phyloP scores from a whole-genome alignment of 2,888 invertebrate genomes.

The Sepioteuthis lessoniana region DNA sequence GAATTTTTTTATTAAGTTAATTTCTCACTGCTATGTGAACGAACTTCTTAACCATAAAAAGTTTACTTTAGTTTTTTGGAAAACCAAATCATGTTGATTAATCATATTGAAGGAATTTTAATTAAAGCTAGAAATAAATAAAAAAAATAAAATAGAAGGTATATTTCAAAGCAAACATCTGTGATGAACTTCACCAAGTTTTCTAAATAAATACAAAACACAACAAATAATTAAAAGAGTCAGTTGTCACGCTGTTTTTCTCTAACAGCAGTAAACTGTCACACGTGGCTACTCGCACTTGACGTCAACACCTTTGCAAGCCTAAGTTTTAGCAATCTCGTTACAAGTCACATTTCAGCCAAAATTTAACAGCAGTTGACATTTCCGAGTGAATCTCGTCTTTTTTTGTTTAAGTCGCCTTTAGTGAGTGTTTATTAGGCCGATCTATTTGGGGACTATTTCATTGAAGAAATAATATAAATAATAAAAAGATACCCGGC shows the following conservation, averaged over 20 bases:
- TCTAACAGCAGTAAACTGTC: neutral
- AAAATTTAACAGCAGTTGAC: neutral
- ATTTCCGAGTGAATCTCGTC: neutral
- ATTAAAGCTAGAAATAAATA: neutral
- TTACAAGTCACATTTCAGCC: neutral
- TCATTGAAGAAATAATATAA: neutral
- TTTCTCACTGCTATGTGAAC: too few relatives aligned
- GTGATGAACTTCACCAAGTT: neutral
- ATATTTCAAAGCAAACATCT: neutral
- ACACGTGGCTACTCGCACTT: neutral
- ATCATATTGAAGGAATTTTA: too few relatives aligned
- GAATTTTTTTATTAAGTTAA: too few relatives aligned
- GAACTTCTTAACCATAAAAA: too few relatives aligned
- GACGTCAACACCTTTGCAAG: conserved; percentile 35
- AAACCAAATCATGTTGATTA: too few relatives aligned
- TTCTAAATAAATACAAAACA: conserved; percentile 8
- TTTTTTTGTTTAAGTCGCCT: neutral
- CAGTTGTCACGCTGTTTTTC: neutral
- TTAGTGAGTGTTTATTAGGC: neutral
- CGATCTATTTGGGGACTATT: neutral
- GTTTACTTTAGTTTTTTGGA: too few relatives aligned
- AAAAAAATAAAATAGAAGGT: too few relatives aligned
- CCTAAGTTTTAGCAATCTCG: neutral
- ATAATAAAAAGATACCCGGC: neutral
- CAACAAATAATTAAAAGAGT: conserved; percentile 1